Base-by-base conservation (phyloP, 2,888 invertebrate genomes). In the Protophormia terraenovae region DNA sequence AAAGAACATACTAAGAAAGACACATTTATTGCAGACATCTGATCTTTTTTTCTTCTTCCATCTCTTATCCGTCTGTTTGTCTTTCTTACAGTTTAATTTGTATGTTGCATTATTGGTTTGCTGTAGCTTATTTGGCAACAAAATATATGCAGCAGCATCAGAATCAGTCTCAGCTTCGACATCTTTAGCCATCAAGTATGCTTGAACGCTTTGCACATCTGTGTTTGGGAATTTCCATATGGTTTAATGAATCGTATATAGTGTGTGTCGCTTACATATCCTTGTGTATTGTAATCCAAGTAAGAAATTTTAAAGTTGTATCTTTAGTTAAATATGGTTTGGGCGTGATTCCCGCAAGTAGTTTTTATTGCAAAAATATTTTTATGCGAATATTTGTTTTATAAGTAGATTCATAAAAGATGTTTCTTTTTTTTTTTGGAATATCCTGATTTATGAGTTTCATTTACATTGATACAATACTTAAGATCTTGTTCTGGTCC, bases 191-290 rank as follows among this genome's bases (percentile, higher is more conserved):
- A 80, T 62, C 41, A 77, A 73, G 60, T 80, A 81, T 79, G 82
- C 78, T 79, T 85, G 78, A 85, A 85, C 78, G 85, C 85, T 82
- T 85, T 73, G 75, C 78, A 85, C 85, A 85, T 85, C 85, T 85
- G 85, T 85, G 82, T 82, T 76, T 71, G 67, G 71, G 71, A 71
- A 75, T 85, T 84, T 82, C 82, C 85, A 85, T 85, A 85, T 82
- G 85, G 75, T 71, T 79, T 71, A 82, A 85, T 79, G 85, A 82
- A 82, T 60, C 50, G 53, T 47, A 35, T 55, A n/a, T 16, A 35
- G 35, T 64, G n/a, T 62, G 12, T 53, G 47, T 29, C 6, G 10
- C 24, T 29, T 58, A 45, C 53, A 55, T 50, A 41, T 66, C 64
- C 66, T 60, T 76, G n/a, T 77, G 22, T 58, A 53, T 69, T 72